Base-by-base conservation (phyloP, 2,797 vertebrate genomes). In the Centropyge bicolor region DNA sequence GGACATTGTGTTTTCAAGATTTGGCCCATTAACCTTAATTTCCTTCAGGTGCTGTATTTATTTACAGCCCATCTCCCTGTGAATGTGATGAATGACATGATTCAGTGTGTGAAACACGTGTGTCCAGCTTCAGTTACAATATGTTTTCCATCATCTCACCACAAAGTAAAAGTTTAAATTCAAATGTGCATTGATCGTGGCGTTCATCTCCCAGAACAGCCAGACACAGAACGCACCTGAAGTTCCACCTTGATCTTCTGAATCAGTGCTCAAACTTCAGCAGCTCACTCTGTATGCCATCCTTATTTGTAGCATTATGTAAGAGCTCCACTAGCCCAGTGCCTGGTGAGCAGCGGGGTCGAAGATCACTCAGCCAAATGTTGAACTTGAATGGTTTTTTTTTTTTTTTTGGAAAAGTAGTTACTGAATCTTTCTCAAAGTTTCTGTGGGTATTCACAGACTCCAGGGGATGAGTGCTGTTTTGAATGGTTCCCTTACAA, bases 161-260 rank as follows among this genome's bases (percentile, higher is more conserved):
- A 48, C 35, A 56, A 74, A 62, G 35, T 49, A 81, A 68, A 83
- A 40, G 70, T 64, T 72, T 72, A 77, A 62, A 48, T 56, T 83
- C 70, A 77, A 20, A 49, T 55, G 40, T 36, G 46, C 64, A 76
- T 56, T 74, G 69, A 82, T 78, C 49, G 76, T 66, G 41, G 38
- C 60, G 69, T 80, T 80, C 70, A 72, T 84, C 74, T 81, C 54
- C 63, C 63, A 76, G 77, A 66, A 35, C 10, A 64, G 54, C 36
- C 22, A 38, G 56, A 69, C 13, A 49, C 27, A 67, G 35, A 72
- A 35, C 46, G 43, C 69, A 70, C 73, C 57, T n/a, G 16, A 54
- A 60, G 22, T 43, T 78, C 46, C 73, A 67, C 65, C 61, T 78
- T 83, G 62, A 86, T 86, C 77, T 60, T 62, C 55, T 79, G 62